Evolutionary conservation across 2,888 invertebrate genomes (phyloP).

Genomic region (Ferdinandea cuprea): DNA sequence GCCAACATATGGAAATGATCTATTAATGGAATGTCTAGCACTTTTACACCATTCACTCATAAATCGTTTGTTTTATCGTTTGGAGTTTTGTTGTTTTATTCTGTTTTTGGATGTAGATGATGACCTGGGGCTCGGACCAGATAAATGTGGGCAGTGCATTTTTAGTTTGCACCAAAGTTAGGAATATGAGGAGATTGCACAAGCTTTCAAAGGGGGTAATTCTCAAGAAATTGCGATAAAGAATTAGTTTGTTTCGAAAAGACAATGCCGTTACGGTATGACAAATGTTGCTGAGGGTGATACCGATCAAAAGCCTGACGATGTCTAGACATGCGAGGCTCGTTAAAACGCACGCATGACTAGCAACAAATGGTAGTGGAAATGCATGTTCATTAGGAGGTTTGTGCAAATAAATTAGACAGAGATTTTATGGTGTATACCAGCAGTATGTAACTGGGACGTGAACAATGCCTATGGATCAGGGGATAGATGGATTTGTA

Average conservation of each 20-base stretch:
- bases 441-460: constrained; percentile 18
- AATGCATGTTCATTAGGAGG: constrained; percentile 5
- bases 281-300: constrained; percentile 50
- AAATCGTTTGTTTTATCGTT: constrained; percentile 56
- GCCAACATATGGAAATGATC: constrained; percentile 61
- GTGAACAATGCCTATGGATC: not conserved
- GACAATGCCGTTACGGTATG: constrained; percentile 32
- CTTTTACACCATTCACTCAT: constrained; percentile 23
- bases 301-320: constrained; percentile 43
- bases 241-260: constrained; percentile 3
- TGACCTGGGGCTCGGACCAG: constrained; percentile 43
- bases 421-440: not conserved
- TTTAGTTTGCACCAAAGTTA: too few relatives aligned
- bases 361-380: constrained; percentile 5
- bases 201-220: constrained; percentile 31
- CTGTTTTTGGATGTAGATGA: too few relatives aligned
- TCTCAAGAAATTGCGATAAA: constrained; percentile 45
- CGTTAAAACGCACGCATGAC: constrained; percentile 53
- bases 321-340: constrained; percentile 62
- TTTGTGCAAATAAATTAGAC: constrained; percentile 26
- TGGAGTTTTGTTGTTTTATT: too few relatives aligned
- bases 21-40: constrained; percentile 38
- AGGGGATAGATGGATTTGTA: too few relatives aligned
- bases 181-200: not conserved
- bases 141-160: not conserved